Evolutionary conservation across 2,888 invertebrate genomes (phyloP).

Genomic region (Amphipyra berbera): DNA sequence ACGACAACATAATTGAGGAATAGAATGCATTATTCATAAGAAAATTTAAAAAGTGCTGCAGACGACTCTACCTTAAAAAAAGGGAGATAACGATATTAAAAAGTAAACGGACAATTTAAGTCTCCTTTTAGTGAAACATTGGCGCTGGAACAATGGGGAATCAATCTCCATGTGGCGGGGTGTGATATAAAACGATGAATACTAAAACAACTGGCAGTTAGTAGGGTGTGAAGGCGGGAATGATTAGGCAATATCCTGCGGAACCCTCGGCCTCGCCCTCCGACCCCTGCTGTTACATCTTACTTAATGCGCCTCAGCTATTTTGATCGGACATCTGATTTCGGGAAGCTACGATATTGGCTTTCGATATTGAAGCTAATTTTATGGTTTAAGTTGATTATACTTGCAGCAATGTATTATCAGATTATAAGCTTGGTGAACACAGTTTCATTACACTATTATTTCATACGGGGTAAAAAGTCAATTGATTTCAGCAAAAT

Average conservation of each 20-base stretch:
- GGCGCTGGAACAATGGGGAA: conserved; percentile 77
- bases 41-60: conserved; percentile 21
- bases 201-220: conserved; percentile 88
- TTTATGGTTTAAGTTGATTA: conserved; percentile 57
- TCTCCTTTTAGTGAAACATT: conserved; percentile 74
- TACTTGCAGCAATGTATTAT: conserved; percentile 20
- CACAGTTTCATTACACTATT: background rate
- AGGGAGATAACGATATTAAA: conserved; percentile 54
- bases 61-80: conserved; percentile 11
- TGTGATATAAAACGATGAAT: conserved; percentile 83
- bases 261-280: conserved; percentile 77
- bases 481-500: background rate
- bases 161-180: conserved; percentile 75
- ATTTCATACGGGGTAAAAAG: background rate
- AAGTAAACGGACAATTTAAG: conserved; percentile 60
- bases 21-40: conserved; percentile 52
- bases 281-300: conserved; percentile 83
- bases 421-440: conserved; percentile 5
- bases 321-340: conserved; percentile 84
- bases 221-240: conserved; percentile 87
- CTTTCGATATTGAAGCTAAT: conserved; percentile 67
- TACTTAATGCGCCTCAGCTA: conserved; percentile 82
- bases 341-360: conserved; percentile 75
- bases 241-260: conserved; percentile 89
- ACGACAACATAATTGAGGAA: conserved; percentile 44